Conservation (phyloP, 2,113 vertebrate genomes). For the Chionodraco myersi region DNA sequence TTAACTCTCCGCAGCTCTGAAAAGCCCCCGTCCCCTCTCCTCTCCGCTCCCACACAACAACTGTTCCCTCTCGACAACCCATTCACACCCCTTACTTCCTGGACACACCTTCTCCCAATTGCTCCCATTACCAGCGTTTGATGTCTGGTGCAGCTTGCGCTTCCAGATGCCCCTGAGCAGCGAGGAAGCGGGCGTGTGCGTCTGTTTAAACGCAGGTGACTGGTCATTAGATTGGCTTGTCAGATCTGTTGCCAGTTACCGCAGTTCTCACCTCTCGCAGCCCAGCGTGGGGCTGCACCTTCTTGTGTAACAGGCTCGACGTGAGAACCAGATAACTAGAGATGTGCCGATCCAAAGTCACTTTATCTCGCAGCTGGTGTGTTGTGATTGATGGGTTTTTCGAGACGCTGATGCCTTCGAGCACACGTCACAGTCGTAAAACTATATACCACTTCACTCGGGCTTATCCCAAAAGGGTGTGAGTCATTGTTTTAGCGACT, state of each 20-base stretch:
- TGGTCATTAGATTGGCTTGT: constrained; percentile 80
- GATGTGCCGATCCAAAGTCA: constrained; percentile 50
- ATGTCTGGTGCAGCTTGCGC: constrained; percentile 79
- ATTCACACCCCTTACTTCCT: constrained; percentile 83
- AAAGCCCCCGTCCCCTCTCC: constrained; percentile 43
- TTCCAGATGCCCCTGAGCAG: constrained; percentile 81
- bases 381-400: constrained; percentile 66
- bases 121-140: constrained; percentile 83
- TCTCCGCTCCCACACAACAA: constrained; percentile 62
- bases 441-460: constrained; percentile 68
- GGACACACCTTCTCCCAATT: constrained; percentile 85
- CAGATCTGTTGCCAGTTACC: constrained; percentile 76
- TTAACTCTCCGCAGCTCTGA: constrained; percentile 52
- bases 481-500: constrained; percentile 71
- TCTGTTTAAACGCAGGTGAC: constrained; percentile 79
- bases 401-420: constrained; percentile 66
- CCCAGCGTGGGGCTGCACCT: constrained; percentile 52
- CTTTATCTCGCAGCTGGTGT: constrained; percentile 68
- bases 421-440: constrained; percentile 76
- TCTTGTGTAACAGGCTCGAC: constrained; percentile 61
- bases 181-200: constrained; percentile 77
- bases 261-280: constrained; percentile 68
- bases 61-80: constrained; percentile 73
- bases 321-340: constrained; percentile 53
- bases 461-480: constrained; percentile 63